Evolutionary conservation across 2,113 vertebrate genomes (phyloP).

Genomic region (Catharus bicknelli): DNA sequence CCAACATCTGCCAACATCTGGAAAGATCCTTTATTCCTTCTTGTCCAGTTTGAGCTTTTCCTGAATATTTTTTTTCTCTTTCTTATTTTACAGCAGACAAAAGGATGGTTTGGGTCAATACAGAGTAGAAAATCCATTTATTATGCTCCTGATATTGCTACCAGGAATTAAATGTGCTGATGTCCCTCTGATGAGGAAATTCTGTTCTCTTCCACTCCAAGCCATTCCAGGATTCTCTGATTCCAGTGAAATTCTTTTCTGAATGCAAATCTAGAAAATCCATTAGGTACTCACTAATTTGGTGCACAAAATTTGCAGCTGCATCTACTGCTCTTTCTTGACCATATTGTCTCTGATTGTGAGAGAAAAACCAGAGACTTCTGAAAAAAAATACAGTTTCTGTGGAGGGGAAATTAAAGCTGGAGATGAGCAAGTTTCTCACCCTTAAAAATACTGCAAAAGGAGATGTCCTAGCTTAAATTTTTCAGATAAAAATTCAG

Average conservation of each 20-base stretch:
- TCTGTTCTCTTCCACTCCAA: neutral
- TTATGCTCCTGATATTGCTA: neutral
- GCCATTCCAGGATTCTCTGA: neutral
- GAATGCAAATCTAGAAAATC: neutral
- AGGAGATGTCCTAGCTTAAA: neutral
- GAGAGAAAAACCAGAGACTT: neutral
- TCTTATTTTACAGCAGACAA: neutral
- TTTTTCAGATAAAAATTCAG: slow-evolving; percentile 52
- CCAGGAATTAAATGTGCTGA: neutral
- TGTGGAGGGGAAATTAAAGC: neutral
- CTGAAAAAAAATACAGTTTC: neutral
- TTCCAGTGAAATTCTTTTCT: neutral
- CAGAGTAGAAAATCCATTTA: neutral
- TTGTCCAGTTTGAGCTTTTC: neutral
- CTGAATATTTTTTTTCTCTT: neutral
- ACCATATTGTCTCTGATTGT: neutral
- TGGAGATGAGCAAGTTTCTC: neutral
- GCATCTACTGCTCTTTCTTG: neutral
- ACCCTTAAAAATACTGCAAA: neutral
- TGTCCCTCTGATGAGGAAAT: neutral
- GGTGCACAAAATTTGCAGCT: neutral
- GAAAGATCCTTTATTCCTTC: neutral
- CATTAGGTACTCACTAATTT: neutral
- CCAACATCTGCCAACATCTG: neutral
- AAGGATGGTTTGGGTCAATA: neutral